phyloP scores from a whole-genome alignment of 2,797 vertebrate genomes.

The Molossus alvarezi region DNA sequence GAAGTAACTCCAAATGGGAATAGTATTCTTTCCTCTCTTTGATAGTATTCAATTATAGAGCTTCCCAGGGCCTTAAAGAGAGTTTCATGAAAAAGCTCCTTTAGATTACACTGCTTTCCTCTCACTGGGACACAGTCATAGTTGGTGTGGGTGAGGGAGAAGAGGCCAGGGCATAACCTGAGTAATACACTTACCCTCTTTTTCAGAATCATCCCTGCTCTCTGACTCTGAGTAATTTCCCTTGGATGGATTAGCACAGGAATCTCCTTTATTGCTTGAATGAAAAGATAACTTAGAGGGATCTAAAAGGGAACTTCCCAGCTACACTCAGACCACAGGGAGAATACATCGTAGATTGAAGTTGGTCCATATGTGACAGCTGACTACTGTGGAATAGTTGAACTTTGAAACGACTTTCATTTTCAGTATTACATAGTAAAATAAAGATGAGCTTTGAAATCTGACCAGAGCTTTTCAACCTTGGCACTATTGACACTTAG shows the following conservation, averaged over 20 bases:
- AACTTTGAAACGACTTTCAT: not conserved
- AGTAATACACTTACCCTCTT: not conserved
- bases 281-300: not conserved
- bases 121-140: not conserved
- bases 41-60: not conserved
- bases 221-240: not conserved
- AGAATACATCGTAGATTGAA: not conserved
- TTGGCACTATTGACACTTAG: not conserved
- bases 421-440: not conserved
- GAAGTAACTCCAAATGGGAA: not conserved
- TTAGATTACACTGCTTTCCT: not conserved
- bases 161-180: not conserved
- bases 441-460: slow-evolving; percentile 16
- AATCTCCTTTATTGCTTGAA: not conserved
- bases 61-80: not conserved
- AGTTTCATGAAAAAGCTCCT: not conserved
- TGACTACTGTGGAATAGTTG: not conserved
- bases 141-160: not conserved
- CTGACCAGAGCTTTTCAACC: not conserved
- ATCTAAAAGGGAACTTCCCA: not conserved
- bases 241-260: not conserved
- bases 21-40: not conserved
- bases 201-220: not conserved
- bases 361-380: not conserved
- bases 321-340: not conserved